A percentile compares a stretch with the other conserved stretches of the same genome.
Evolutionary conservation across 1,140 invertebrate species (phyloP).

Genomic region (Pygmarrhopalites habei): DNA sequence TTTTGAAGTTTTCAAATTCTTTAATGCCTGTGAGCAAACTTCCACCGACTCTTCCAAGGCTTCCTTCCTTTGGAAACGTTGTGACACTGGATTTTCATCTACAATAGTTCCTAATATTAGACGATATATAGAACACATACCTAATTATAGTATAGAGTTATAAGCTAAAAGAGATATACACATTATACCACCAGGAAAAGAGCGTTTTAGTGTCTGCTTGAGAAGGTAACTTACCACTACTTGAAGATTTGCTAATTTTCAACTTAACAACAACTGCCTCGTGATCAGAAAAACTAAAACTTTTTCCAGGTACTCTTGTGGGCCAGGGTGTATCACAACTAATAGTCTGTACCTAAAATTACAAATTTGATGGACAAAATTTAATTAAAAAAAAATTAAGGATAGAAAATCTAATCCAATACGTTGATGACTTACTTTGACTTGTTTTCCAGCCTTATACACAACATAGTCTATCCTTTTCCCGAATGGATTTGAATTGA

Average conservation of each 20-base stretch:
- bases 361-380: background rate
- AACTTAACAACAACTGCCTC: slow-evolving; percentile 72
- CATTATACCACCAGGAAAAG: too few relatives aligned
- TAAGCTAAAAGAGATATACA: too few relatives aligned
- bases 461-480: slow-evolving; percentile 88
- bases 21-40: slow-evolving; percentile 31
- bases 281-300: slow-evolving; percentile 82
- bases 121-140: too few relatives aligned
- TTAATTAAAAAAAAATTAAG: background rate
- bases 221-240: too few relatives aligned
- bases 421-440: slow-evolving; percentile 43
- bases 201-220: too few relatives aligned
- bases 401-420: background rate
- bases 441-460: slow-evolving; percentile 53
- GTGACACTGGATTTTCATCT: background rate
- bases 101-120: background rate
- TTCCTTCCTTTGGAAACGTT: slow-evolving; percentile 18
- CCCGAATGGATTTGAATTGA: slow-evolving; percentile 58
- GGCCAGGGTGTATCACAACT: slow-evolving; percentile 64
- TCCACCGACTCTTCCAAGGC: slow-evolving; percentile 31
- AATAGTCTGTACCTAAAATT: slow-evolving; percentile 51
- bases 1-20: slow-evolving; percentile 17
- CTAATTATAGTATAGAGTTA: too few relatives aligned
- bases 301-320: slow-evolving; percentile 58
- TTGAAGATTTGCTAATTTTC: slow-evolving; percentile 45